phyloP scores from a whole-genome alignment of 2,888 invertebrate genomes.

The Yponomeuta plumbellus region DNA sequence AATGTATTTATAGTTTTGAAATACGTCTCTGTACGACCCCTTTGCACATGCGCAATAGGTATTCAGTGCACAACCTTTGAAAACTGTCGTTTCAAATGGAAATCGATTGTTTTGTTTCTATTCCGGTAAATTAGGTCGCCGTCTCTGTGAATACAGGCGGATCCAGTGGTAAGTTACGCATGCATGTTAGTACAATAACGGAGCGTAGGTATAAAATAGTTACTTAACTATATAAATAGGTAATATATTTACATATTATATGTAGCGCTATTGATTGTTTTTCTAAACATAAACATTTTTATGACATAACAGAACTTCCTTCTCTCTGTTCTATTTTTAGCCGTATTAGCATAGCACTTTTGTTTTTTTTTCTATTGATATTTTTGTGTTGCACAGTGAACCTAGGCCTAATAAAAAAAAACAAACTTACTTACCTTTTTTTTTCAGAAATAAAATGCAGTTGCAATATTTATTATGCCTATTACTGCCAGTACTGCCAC shows the following conservation, averaged over 20 bases:
- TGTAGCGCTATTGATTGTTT: neutral
- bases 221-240: conserved; percentile 5
- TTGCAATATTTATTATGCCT: conserved; percentile 19
- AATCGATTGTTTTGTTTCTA: conserved; percentile 58
- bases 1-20: neutral
- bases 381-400: neutral
- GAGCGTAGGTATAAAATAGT: conserved; percentile 23
- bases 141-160: conserved; percentile 18
- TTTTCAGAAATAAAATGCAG: conserved; percentile 31
- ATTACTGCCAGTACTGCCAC: conserved; percentile 19
- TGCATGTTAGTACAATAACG: conserved; percentile 20
- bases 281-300: neutral
- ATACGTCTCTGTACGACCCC: conserved; percentile 6
- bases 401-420: neutral
- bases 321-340: neutral
- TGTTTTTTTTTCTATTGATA: neutral
- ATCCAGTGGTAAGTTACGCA: neutral
- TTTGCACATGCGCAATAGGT: conserved; percentile 60
- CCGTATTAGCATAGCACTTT: neutral
- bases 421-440: conserved; percentile 16
- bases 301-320: neutral
- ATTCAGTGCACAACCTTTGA: conserved; percentile 40
- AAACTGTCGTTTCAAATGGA: conserved; percentile 48
- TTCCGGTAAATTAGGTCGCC: conserved; percentile 49
- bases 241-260: neutral